Percentiles rank a stretch among this genome's conserved stretches.
phyloP scores from a whole-genome alignment of 2,888 invertebrate species.

The Yponomeuta malinellus region DNA sequence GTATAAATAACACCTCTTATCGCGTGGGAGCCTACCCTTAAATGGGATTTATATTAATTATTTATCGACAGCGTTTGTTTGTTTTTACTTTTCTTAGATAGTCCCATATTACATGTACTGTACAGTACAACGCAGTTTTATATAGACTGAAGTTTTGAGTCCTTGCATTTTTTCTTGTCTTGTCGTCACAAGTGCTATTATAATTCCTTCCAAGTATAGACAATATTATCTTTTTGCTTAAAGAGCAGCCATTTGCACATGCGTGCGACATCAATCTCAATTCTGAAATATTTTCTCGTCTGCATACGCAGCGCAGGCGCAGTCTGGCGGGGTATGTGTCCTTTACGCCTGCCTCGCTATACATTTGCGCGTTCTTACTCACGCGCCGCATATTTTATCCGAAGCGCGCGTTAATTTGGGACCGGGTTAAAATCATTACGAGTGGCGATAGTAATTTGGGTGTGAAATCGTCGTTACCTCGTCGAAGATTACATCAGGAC shows the following conservation, averaged over 20 bases:
- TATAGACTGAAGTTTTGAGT: not conserved
- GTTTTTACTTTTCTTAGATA: not conserved
- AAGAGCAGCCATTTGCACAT: constrained; percentile 71
- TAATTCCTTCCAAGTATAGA: constrained; percentile 13
- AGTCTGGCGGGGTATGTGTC: constrained; percentile 14
- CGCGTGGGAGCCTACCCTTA: constrained; percentile 74
- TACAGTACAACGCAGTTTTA: not conserved
- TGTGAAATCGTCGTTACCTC: constrained; percentile 23
- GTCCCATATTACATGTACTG: not conserved
- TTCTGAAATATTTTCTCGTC: constrained; percentile 73
- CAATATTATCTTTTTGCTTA: constrained; percentile 67
- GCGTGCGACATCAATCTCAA: constrained; percentile 74
- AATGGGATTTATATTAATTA: constrained; percentile 74
- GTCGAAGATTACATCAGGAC: constrained; percentile 20
- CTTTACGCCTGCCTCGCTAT: constrained; percentile 13
- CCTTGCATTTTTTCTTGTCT: not conserved
- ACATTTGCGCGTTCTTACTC: constrained; percentile 15
- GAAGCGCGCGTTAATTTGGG: constrained; percentile 23
- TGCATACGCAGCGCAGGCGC: constrained; percentile 33
- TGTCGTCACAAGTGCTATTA: constrained; percentile 7
- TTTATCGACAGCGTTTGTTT: constrained; percentile 46
- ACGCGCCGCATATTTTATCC: constrained; percentile 11
- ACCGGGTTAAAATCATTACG: constrained; percentile 24
- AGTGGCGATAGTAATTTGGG: constrained; percentile 23
- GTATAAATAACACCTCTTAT: constrained; percentile 76